Evolutionary conservation across 2,888 invertebrate species (phyloP), one percentile per base, ranked within the genome.

Genomic region (Therioaphis trifolii): DNA sequence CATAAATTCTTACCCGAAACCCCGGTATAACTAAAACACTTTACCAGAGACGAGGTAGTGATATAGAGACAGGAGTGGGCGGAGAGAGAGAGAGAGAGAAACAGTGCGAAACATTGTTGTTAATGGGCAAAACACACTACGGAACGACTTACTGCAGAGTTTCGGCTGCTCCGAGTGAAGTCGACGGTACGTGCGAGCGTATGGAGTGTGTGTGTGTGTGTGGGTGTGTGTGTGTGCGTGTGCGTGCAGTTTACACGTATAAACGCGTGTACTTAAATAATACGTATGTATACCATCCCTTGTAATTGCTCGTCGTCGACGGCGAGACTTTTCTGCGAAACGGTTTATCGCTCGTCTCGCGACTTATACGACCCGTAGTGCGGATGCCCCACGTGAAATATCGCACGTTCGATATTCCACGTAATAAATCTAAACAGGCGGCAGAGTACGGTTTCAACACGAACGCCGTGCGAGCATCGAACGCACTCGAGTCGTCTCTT

Each of bases 101-200:
- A 72, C 5, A 49, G 71, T 18, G n/a, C 12, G 66, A 24, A 40
- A 49, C 52, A 49, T n/a, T 68, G 68, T 71, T 27, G 79, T 79
- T 79, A 79, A 79, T 79, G 79, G 79, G 71, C 52, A 21, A 63
- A 76, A 76, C 76, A 58, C 46, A 76, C 76, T 76, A n/a, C n/a
- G 29, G 76, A 76, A 63, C 27, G 43, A 55, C n/a, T n/a, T n/a
- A 12, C n/a, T 49, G n/a, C 52, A n/a, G 71, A 74, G 55, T 74
- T 74, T 74, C n/a, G 74, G 55, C 35, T 74, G 21, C 55, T 55
- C 24, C 66, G 35, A 49, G 35, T 78, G 68, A 78, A 68, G n/a
- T 66, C 77, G 2, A 21, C 61, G n/a, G 66, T 49, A 68, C 21
- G 58, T n/a, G n/a, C n/a, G n/a, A n/a, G n/a, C n/a, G n/a, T n/a